Percentiles rank a stretch among this genome's conserved stretches.
Conservation (phyloP, 2,113 vertebrate species). For the Anser brachyrhynchus region DNA sequence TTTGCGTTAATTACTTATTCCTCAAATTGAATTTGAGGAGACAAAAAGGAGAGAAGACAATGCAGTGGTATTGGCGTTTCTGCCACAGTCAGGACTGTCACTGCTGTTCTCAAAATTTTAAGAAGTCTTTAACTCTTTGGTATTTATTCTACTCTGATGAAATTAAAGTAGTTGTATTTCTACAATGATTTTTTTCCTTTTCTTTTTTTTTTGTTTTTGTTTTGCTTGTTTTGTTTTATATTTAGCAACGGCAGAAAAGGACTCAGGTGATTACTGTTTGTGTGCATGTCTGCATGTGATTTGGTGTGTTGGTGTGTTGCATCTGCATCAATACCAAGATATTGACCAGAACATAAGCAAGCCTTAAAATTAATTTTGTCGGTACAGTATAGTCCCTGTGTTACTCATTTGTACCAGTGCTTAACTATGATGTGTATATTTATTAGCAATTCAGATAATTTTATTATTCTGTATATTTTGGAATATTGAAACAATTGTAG, state of each 20-base stretch:
- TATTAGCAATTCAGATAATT: not conserved
- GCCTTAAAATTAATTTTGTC: not conserved
- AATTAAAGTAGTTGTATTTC: not conserved
- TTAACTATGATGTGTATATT: not conserved
- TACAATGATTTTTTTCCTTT: not conserved
- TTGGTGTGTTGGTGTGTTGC: not conserved
- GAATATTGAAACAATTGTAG: not conserved
- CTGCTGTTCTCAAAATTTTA: not conserved
- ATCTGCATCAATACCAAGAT: not conserved
- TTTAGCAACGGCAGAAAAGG: constrained; percentile 78
- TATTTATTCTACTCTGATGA: not conserved
- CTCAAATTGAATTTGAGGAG: not conserved
- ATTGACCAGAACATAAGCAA: not conserved
- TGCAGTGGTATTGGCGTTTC: not conserved
- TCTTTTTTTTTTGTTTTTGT: not conserved
- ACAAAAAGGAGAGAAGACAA: not conserved
- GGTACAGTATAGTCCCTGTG: not conserved
- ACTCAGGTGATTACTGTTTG: constrained; percentile 76
- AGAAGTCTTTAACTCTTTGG: not conserved
- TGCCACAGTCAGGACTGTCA: not conserved
- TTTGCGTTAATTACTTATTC: not conserved
- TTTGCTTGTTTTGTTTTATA: constrained; percentile 31
- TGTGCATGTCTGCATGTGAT: constrained; percentile 60
- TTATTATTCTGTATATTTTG: not conserved
- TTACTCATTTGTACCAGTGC: not conserved